Evolutionary conservation across 2,113 vertebrate genomes (phyloP).

Genomic region (Recurvirostra avosetta): DNA sequence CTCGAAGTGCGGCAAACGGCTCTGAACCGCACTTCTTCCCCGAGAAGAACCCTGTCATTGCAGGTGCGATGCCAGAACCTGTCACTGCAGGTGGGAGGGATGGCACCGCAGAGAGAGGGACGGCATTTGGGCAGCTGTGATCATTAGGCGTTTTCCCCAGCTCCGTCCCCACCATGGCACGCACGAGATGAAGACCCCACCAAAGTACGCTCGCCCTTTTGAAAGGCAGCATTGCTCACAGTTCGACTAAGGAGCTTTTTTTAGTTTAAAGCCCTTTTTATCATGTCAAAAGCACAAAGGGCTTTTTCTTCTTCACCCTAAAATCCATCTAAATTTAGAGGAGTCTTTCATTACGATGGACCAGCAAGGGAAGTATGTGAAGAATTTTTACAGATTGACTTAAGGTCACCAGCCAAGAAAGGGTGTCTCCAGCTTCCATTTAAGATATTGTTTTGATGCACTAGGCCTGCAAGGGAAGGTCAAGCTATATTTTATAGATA

Average conservation of each 20-base stretch:
- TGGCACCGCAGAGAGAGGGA: too few species aligned
- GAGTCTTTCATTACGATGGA: background rate
- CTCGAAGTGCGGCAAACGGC: rapidly evolving
- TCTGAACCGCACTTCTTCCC: background rate
- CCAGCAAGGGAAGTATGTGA: background rate
- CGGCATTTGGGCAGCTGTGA: background rate
- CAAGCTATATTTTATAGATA: slow-evolving; percentile 31
- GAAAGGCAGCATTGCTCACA: background rate
- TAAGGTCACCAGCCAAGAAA: slow-evolving; percentile 12
- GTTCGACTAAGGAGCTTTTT: background rate
- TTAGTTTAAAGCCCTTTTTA: background rate
- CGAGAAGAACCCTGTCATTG: background rate
- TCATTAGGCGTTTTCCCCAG: background rate
- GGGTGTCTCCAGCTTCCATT: background rate
- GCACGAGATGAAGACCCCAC: rapidly evolving
- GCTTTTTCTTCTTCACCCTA: slow-evolving; percentile 15
- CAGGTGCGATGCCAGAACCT: background rate
- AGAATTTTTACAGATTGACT: slow-evolving; percentile 39
- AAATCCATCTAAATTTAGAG: slow-evolving; percentile 37
- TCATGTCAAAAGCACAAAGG: background rate
- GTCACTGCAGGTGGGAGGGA: background rate
- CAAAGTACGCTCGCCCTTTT: background rate
- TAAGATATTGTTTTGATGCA: slow-evolving; percentile 10
- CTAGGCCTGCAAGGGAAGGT: background rate
- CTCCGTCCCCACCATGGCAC: rapidly evolving